These are phyloP conservation scores for Epinotia bilunana DNA, from an alignment of 2,888 invertebrate genomes.

Conservation along the genomic window DNA sequence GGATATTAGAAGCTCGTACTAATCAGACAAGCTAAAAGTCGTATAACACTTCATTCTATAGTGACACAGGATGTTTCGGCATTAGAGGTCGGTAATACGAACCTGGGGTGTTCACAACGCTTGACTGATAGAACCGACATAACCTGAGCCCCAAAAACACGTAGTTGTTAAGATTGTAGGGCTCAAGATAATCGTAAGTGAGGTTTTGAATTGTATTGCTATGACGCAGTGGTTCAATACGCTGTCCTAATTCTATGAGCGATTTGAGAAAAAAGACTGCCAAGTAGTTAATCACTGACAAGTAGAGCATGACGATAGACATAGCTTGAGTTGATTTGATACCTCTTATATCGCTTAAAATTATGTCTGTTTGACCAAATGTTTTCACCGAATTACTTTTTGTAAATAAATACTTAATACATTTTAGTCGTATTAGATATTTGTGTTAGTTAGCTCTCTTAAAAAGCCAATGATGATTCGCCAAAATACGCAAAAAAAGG, in stretches of 20 bases:
- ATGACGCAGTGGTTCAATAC: constrained; percentile 1
- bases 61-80: too few species aligned
- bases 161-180: not conserved
- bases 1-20: constrained; percentile 20
- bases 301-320: not conserved
- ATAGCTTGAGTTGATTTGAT: not conserved
- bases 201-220: not conserved
- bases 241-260: constrained; percentile 1
- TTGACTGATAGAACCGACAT: not conserved
- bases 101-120: constrained; percentile 1
- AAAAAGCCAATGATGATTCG: too few species aligned
- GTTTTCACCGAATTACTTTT: too few species aligned
- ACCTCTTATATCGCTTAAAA: not conserved
- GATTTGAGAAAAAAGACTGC: not conserved
- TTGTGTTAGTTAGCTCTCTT: too few species aligned
- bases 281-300: constrained; percentile 2
- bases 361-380: too few species aligned
- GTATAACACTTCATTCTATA: too few species aligned
- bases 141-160: not conserved
- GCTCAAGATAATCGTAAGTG: not conserved
- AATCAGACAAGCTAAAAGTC: not conserved
- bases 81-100: not conserved
- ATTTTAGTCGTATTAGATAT: too few species aligned
- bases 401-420: too few species aligned
- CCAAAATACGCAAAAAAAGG: too few species aligned